phyloP scores from a whole-genome alignment of 1,140 invertebrate genomes.

The Calephelis nemesis region DNA sequence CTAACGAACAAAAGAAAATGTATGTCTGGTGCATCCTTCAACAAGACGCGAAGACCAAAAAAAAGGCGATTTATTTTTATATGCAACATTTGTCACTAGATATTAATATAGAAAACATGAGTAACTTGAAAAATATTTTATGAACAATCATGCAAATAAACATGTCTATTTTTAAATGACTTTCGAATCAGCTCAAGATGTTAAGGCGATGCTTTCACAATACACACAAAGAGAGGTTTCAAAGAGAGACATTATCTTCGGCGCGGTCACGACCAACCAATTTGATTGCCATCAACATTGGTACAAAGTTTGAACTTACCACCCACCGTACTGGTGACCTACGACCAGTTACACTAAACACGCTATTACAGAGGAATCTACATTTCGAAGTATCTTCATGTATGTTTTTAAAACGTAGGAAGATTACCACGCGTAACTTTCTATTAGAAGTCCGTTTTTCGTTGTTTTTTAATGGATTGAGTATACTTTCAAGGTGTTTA shows the following conservation, averaged over 20 bases:
- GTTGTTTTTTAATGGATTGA: too few species aligned
- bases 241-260: constrained; percentile 64
- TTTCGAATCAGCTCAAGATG: neutral
- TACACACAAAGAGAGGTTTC: constrained; percentile 26
- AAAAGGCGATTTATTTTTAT: too few species aligned
- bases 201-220: constrained; percentile 12
- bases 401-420: neutral
- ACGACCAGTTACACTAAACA: constrained; percentile 4
- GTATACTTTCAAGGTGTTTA: too few species aligned
- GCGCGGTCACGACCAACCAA: constrained; percentile 61
- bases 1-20: too few species aligned
- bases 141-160: too few species aligned
- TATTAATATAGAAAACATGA: too few species aligned
- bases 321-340: constrained; percentile 25
- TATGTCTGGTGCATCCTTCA: too few species aligned
- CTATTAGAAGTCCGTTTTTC: too few species aligned
- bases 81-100: too few species aligned
- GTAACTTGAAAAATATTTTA: too few species aligned
- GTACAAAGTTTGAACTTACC: constrained; percentile 27
- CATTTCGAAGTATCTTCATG: neutral
- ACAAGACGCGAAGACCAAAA: too few species aligned
- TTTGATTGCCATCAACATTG: constrained; percentile 62
- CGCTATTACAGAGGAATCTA: constrained; percentile 23
- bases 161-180: too few species aligned
- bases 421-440: neutral